Percentiles rank a stretch among this genome's conserved stretches.
These are phyloP conservation scores for Xerus inauris DNA, from an alignment of 2,113 vertebrate species.

Conservation along the genomic window DNA sequence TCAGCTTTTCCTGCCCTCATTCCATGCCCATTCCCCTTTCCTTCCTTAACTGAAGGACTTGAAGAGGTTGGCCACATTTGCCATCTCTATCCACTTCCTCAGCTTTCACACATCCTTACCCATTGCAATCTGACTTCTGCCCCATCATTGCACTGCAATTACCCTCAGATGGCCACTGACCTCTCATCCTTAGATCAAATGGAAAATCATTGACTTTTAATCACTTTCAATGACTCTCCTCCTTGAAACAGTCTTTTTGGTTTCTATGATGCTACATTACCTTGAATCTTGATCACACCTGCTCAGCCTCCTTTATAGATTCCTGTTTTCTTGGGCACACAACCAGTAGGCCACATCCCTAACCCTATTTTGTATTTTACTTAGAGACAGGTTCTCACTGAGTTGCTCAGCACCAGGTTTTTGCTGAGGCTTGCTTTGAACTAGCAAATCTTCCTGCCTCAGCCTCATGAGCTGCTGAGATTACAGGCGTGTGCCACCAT, in stretches of 20 bases:
- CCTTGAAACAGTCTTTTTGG: background rate
- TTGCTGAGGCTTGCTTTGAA: too few relatives aligned
- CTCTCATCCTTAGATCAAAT: background rate
- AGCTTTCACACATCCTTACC: background rate
- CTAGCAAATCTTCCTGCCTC: too few relatives aligned
- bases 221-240: background rate
- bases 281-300: background rate
- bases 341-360: too few relatives aligned
- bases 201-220: background rate
- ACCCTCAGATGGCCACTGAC: background rate
- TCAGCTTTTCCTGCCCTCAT: background rate
- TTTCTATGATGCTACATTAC: background rate
- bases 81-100: background rate
- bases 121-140: background rate
- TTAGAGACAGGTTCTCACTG: too few relatives aligned
- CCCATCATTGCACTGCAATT: background rate
- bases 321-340: background rate
- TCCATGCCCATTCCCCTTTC: background rate
- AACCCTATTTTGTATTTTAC: too few relatives aligned
- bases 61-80: background rate
- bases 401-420: too few relatives aligned
- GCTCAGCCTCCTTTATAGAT: background rate
- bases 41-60: background rate
- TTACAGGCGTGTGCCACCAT: too few relatives aligned
- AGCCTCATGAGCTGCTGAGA: too few relatives aligned